Percentiles rank a stretch among this genome's conserved stretches.
Conservation (phyloP, 1,140 invertebrate species). For the fruit fly (Drosophila melanogaster) region DNA sequence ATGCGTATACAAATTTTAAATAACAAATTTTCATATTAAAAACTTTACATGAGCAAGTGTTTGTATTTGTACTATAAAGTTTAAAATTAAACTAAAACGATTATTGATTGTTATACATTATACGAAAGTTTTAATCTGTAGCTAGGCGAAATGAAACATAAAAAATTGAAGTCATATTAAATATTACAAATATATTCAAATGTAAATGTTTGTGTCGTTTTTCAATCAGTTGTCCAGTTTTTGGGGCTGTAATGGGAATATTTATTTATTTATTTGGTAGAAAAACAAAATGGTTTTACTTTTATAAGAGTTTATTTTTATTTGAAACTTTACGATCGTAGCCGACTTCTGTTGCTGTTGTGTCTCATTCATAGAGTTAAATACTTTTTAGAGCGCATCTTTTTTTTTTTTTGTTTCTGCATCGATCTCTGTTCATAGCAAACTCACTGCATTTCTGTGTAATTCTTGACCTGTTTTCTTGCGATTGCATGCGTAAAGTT, state of each 20-base stretch:
- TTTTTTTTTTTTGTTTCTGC: conserved; percentile 18
- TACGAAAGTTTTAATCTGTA: conserved; percentile 76
- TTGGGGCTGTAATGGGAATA: too few relatives aligned
- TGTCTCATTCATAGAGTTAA: conserved; percentile 47
- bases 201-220: conserved; percentile 24
- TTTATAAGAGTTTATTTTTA: conserved; percentile 80
- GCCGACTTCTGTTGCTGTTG: conserved; percentile 64
- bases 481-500: conserved; percentile 60
- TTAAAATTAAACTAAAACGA: conserved; percentile 44
- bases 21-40: conserved; percentile 69
- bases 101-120: conserved; percentile 66
- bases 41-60: conserved; percentile 58
- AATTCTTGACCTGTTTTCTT: conserved; percentile 29
- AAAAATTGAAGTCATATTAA: conserved; percentile 69
- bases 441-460: conserved; percentile 63
- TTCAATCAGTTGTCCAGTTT: neutral
- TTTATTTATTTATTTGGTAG: neutral
- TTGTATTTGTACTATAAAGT: conserved; percentile 63
- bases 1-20: conserved; percentile 72
- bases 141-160: conserved; percentile 62
- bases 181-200: conserved; percentile 54
- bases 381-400: conserved; percentile 55
- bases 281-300: conserved; percentile 24
- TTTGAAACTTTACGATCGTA: conserved; percentile 77
- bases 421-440: conserved; percentile 60